Evolutionary conservation across 1,140 invertebrate species (phyloP).

Genomic region (Drosophila ohnishii): DNA sequence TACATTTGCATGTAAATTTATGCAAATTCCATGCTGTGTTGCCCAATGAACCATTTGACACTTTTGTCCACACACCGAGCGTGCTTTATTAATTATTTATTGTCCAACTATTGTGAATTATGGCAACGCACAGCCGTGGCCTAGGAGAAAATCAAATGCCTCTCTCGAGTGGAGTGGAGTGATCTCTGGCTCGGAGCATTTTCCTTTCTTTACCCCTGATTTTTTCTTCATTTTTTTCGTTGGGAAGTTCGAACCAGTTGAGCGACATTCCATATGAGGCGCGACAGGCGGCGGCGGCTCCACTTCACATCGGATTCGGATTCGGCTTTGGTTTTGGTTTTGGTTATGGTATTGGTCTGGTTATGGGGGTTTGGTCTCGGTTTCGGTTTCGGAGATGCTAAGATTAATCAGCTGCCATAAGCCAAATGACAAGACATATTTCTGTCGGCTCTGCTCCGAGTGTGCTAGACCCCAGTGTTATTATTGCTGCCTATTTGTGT

Average conservation of each 20-base stretch:
- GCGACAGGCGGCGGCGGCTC: constrained; percentile 54
- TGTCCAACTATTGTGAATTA: constrained; percentile 71
- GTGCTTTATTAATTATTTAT: constrained; percentile 77
- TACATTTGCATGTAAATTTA: constrained; percentile 69
- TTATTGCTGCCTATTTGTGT: constrained; percentile 69
- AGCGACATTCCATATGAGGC: constrained; percentile 76
- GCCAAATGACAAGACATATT: constrained; percentile 79
- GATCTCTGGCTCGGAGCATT: constrained; percentile 61
- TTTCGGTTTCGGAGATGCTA: constrained; percentile 68
- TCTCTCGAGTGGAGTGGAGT: constrained; percentile 35
- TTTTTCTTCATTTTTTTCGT: constrained; percentile 34
- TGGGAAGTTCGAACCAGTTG: constrained; percentile 63
- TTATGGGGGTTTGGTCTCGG: constrained; percentile 21
- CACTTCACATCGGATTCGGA: constrained; percentile 28
- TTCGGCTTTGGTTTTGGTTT: constrained; percentile 15
- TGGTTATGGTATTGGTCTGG: constrained; percentile 9
- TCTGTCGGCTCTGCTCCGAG: constrained; percentile 30
- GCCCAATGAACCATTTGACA: constrained; percentile 74
- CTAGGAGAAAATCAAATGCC: constrained; percentile 36
- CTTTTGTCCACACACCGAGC: constrained; percentile 71
- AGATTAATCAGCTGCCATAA: constrained; percentile 81
- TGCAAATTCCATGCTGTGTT: constrained; percentile 75
- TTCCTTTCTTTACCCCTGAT: constrained; percentile 53
- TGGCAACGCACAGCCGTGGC: constrained; percentile 49
- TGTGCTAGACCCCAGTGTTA: constrained; percentile 53